Evolutionary conservation across 2,888 invertebrate genomes (phyloP), one percentile per base, ranked within the genome.

Genomic region (Diploptera punctata): DNA sequence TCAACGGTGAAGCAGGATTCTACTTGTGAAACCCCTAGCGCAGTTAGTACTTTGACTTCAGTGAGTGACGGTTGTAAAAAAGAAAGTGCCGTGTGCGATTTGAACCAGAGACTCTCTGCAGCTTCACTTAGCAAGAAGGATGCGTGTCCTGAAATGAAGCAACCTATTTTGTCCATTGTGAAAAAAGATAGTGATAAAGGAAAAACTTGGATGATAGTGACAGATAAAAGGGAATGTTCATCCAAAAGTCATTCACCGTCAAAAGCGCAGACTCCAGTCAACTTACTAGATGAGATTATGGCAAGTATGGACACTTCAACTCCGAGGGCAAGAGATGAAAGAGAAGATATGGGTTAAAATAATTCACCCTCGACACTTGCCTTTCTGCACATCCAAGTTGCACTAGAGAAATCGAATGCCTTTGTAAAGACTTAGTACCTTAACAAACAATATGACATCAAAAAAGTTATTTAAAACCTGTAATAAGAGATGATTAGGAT

Each of bases 241-340:
- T 31, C 38, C 9, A 73, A 74, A 44, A 24, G 68, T 10, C 47
- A 62, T 52, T 49, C 60, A 19, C 67, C 69, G 49, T 62, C 60
- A 18, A 67, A 68, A 21, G 19, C 52, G 3, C 60, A 68, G 19
- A 52, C 60, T 57, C 54, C 74, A 31, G 76, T 70, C 31, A 74
- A 72, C 60, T 69, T 76, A 61, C 33, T 76, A 16, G 75, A 73
- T 57, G 67, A 75, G 21, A 76, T 76, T 9, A 75, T 76, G 68
- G 73, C 75, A 54, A 73, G 72, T 61, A 76, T 76, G 76, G 70
- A 74, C 47, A 71, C 68, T 44, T 61, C 69, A 19, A 72, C 67
- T 19, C 52, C 69, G 2, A 75, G 68, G 68, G 49, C 54, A 18
- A 75, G 68, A 54, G 75, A 75, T 47, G 74, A 75, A 4, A 68